phyloP scores from a whole-genome alignment of 2,888 invertebrate genomes.

The Philonicus albiceps region DNA sequence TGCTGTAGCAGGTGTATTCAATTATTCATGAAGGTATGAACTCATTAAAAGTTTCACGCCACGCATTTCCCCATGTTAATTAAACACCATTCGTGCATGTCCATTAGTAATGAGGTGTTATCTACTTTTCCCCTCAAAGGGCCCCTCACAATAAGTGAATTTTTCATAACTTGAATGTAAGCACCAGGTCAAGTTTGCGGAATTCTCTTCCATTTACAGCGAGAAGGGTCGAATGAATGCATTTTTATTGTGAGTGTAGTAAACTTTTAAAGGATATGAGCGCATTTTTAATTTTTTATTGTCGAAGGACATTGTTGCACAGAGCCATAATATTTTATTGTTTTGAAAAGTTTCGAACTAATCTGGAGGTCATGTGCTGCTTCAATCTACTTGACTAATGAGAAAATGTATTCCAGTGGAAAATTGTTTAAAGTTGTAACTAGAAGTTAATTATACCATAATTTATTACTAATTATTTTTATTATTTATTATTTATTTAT shows the following conservation, averaged over 20 bases:
- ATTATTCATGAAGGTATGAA: constrained; percentile 46
- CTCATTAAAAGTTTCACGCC: constrained; percentile 46
- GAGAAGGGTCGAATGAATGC: background rate
- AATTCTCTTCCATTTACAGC: background rate
- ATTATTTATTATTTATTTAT: too few relatives aligned
- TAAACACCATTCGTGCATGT: constrained; percentile 44
- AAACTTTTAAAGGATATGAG: background rate
- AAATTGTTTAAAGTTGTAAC: too few relatives aligned
- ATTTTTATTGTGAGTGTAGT: background rate
- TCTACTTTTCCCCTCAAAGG: constrained; percentile 20
- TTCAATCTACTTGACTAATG: background rate
- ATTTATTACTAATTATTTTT: too few relatives aligned
- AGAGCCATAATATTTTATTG: background rate
- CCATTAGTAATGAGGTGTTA: constrained; percentile 39
- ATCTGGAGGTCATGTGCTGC: background rate
- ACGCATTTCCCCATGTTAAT: constrained; percentile 45
- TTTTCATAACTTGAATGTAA: constrained; percentile 5
- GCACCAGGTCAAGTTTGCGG: background rate
- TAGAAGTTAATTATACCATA: too few relatives aligned
- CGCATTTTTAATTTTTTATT: background rate
- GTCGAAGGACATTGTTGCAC: background rate
- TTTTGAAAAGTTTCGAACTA: background rate
- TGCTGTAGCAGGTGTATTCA: constrained; percentile 33
- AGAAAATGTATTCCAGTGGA: background rate
- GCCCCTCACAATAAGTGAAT: constrained; percentile 19